These are phyloP conservation scores for Andricus curvator DNA, from an alignment of 2,888 invertebrate species.

Conservation along the genomic window DNA sequence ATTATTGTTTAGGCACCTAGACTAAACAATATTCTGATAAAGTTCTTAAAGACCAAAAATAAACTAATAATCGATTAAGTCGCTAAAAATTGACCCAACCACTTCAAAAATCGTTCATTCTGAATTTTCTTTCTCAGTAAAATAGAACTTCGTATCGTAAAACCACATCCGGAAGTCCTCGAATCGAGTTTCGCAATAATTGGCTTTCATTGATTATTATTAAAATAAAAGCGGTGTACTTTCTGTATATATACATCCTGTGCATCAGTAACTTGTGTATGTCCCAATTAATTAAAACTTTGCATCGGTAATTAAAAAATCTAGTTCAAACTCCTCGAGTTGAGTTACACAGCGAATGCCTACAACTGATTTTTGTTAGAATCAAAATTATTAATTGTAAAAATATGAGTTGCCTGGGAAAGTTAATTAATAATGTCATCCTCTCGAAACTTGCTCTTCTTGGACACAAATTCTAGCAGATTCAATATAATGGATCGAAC, in stretches of 20 bases:
- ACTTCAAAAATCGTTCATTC: no score
- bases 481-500: conserved; percentile 57
- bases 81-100: no score
- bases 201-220: no score
- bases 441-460: neutral
- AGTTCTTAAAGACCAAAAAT: no score
- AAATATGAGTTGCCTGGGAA: neutral
- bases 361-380: neutral
- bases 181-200: no score
- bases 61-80: no score
- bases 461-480: conserved; percentile 15
- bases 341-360: neutral
- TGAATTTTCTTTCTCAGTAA: no score
- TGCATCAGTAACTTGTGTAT: neutral
- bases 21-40: no score
- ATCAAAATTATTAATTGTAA: neutral
- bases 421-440: neutral
- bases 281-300: neutral
- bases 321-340: neutral
- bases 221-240: no score
- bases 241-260: neutral
- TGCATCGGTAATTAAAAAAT: neutral
- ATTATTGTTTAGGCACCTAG: no score
- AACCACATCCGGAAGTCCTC: no score
- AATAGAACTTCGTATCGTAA: no score